These are phyloP conservation scores for Chrysolina americana DNA, from an alignment of 2,888 invertebrate genomes.

Conservation along the genomic window DNA sequence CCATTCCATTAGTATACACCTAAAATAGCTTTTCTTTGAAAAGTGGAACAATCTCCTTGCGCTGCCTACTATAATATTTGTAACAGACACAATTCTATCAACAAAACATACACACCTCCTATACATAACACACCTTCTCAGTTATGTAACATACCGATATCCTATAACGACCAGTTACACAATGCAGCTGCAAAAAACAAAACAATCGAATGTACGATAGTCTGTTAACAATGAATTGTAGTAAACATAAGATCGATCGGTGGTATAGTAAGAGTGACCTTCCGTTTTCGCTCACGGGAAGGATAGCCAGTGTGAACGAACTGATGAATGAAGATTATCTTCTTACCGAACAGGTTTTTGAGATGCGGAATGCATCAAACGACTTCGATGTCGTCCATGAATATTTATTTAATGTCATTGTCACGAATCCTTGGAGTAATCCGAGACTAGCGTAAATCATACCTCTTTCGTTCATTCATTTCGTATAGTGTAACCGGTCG, in stretches of 20 bases:
- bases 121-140: constrained; percentile 8
- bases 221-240: constrained; percentile 31
- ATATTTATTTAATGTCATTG: constrained; percentile 30
- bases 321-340: constrained; percentile 37
- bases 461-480: neutral
- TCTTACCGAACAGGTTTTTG: constrained; percentile 30
- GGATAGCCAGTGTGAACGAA: constrained; percentile 25
- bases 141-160: constrained; percentile 10
- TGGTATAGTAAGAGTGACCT: constrained; percentile 38
- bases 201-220: constrained; percentile 27
- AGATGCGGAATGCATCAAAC: neutral
- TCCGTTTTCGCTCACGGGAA: constrained; percentile 31
- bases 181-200: constrained; percentile 1
- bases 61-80: constrained; percentile 3
- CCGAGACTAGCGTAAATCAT: constrained; percentile 1
- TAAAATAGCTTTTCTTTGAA: neutral
- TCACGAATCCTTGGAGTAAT: constrained; percentile 20
- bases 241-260: constrained; percentile 18
- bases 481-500: too few relatives aligned
- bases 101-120: neutral
- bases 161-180: constrained; percentile 5
- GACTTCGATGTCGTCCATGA: constrained; percentile 1
- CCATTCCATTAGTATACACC: neutral
- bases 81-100: constrained; percentile 9
- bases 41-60: constrained; percentile 9